Evolutionary conservation across 2,888 invertebrate genomes (phyloP).

Genomic region (Napeogenes inachia): DNA sequence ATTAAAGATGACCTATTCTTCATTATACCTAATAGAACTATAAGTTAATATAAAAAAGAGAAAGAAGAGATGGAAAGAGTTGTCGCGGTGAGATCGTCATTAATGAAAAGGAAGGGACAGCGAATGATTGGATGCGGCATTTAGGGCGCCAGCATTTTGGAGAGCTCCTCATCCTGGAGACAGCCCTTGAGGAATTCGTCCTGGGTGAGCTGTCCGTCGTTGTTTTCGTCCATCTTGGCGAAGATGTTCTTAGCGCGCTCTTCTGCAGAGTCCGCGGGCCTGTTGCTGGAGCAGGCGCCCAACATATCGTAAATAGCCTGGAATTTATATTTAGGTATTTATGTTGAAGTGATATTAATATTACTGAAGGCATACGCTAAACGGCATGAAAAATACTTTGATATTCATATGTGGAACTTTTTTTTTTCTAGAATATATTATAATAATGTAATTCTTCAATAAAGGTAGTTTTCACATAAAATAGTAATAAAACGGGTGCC

Average conservation of each 20-base stretch:
- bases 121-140: constrained; percentile 33
- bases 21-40: too few species aligned
- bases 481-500: neutral
- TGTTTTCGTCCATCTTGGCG: constrained; percentile 99
- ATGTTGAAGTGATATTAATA: too few species aligned
- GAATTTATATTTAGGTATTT: constrained; percentile 36
- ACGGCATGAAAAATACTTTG: too few species aligned
- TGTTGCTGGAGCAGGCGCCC: constrained; percentile 96
- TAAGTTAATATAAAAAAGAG: too few species aligned
- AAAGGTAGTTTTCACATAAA: too few species aligned
- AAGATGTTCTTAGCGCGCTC: constrained; percentile 99
- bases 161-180: constrained; percentile 96
- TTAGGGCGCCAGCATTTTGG: constrained; percentile 96
- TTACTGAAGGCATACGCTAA: too few species aligned
- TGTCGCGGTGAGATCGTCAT: constrained; percentile 53
- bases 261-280: constrained; percentile 97
- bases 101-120: constrained; percentile 22
- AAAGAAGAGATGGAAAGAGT: constrained; percentile 22
- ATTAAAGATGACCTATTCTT: too few species aligned
- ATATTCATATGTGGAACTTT: too few species aligned
- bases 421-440: too few species aligned
- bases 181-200: constrained; percentile 99
- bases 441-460: too few species aligned
- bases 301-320: constrained; percentile 99
- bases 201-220: constrained; percentile 98